Evolutionary conservation across 2,888 invertebrate genomes (phyloP).

Genomic region (Phaonia tiefii): DNA sequence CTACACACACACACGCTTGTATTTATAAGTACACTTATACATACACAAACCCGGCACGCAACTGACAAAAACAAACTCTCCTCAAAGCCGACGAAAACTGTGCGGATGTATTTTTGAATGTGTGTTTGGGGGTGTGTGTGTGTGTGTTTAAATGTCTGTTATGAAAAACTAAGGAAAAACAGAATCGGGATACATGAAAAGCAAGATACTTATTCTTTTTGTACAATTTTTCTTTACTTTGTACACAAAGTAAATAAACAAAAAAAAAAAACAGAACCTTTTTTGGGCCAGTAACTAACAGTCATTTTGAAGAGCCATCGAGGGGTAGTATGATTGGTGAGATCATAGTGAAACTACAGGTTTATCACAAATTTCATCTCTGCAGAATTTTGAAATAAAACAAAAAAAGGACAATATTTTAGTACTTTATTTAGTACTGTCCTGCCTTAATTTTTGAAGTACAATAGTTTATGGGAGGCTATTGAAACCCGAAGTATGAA

Average conservation of each 20-base stretch:
- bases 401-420: too few relatives aligned
- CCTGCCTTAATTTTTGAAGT: too few relatives aligned
- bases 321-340: too few relatives aligned
- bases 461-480: too few relatives aligned
- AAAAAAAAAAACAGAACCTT: too few relatives aligned
- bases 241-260: slow-evolving; percentile 19
- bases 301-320: too few relatives aligned
- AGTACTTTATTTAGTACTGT: too few relatives aligned
- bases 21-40: not conserved
- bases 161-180: not conserved
- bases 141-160: slow-evolving; percentile 9
- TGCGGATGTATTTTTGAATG: not conserved
- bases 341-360: too few relatives aligned
- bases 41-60: slow-evolving; percentile 2
- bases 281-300: too few relatives aligned
- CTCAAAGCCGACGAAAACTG: not conserved
- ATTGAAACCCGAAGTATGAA: too few relatives aligned
- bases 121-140: not conserved
- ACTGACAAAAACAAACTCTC: slow-evolving; percentile 14
- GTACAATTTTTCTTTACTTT: not conserved
- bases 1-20: not conserved
- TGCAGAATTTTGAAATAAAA: too few relatives aligned
- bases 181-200: not conserved
- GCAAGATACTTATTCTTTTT: not conserved
- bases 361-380: too few relatives aligned